These are phyloP conservation scores for Beroe forskalii DNA, from an alignment of 37 sponge, comb jelly and placozoan species.

Conservation along the genomic window DNA sequence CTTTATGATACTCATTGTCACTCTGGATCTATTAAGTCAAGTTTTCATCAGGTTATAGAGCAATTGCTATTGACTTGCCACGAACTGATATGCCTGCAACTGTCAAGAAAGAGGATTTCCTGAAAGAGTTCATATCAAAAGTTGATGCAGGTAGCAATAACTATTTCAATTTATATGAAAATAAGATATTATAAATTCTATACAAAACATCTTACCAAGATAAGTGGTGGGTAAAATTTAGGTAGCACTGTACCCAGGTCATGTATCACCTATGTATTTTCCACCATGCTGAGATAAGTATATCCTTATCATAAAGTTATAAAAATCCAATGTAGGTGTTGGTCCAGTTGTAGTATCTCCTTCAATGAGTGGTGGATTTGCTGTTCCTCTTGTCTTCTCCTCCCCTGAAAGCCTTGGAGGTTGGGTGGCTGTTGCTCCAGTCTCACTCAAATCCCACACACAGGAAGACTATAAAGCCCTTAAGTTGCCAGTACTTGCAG, in stretches of 20 bases:
- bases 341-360: no score
- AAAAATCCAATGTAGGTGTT: no score
- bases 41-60: conserved; percentile 59
- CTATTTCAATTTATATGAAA: no score
- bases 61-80: conserved; percentile 44
- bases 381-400: conserved; percentile 36
- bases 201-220: no score
- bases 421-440: conserved; percentile 34
- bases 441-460: conserved; percentile 3
- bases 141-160: conserved; percentile 46
- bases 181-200: no score
- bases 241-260: no score
- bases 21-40: no score
- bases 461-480: conserved; percentile 11
- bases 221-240: no score
- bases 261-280: no score
- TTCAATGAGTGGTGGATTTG: conserved; percentile 52
- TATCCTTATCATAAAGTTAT: no score
- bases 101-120: conserved; percentile 2
- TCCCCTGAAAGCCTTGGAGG: neutral
- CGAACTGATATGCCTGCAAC: neutral
- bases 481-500: conserved; percentile 21
- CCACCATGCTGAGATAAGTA: no score
- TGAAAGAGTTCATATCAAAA: conserved; percentile 20
- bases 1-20: no score